A percentile compares a stretch with the other conserved stretches of the same genome.
These are phyloP conservation scores for Xyliphius kryptos DNA, from an alignment of 2,113 vertebrate genomes.

Conservation along the genomic window DNA sequence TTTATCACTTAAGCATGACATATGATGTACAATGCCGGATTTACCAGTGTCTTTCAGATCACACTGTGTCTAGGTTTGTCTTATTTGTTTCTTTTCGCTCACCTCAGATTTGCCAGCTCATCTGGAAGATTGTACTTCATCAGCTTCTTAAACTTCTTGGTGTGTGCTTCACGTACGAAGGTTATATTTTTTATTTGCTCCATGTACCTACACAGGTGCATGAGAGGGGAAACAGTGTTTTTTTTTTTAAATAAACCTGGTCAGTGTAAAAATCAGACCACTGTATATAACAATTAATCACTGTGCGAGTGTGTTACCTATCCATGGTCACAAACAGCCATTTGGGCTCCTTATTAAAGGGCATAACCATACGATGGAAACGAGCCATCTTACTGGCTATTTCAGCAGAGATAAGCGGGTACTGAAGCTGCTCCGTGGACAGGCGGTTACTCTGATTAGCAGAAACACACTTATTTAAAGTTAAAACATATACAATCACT, in stretches of 20 bases:
- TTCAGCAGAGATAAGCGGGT: slow-evolving; percentile 70
- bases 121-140: slow-evolving; percentile 69
- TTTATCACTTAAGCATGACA: too few species aligned
- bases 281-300: too few species aligned
- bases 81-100: slow-evolving; percentile 32
- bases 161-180: slow-evolving; percentile 63
- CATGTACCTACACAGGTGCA: slow-evolving; percentile 72
- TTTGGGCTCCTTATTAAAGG: slow-evolving; percentile 90
- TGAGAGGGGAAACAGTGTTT: too few species aligned
- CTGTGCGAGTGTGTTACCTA: slow-evolving; percentile 53
- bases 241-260: too few species aligned
- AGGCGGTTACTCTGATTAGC: slow-evolving; percentile 69
- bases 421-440: slow-evolving; percentile 71
- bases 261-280: too few species aligned
- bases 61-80: too few species aligned
- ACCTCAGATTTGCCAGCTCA: slow-evolving; percentile 80
- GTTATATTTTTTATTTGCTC: slow-evolving; percentile 74
- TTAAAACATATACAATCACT: too few species aligned
- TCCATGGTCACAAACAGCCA: slow-evolving; percentile 90
- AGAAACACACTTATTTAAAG: slow-evolving; percentile 5
- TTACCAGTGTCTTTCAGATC: too few species aligned
- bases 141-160: slow-evolving; percentile 73
- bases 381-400: slow-evolving; percentile 79
- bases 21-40: too few species aligned
- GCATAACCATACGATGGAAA: slow-evolving; percentile 92